Evolutionary conservation across 2,797 vertebrate genomes (phyloP), one percentile per base, ranked within the genome.

Genomic region (Pantherophis vulpinus): DNA sequence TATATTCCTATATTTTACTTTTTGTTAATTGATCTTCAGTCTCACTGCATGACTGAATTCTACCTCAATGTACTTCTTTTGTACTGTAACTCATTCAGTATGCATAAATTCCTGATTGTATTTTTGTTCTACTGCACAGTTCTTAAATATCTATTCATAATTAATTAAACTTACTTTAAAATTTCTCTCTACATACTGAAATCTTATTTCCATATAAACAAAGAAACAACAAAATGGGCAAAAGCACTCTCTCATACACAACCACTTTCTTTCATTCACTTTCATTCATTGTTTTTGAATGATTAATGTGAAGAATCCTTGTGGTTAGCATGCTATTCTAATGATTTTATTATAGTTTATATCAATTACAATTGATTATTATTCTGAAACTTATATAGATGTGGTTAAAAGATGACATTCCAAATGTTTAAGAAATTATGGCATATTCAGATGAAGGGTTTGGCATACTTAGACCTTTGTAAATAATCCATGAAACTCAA

Each of bases 261-360:
- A 42, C 37, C 70, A 79, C 37, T 79, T 79, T 79, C 16, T 37
- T 37, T 37, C 32, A 70, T 32, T 70, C 18, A 83, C 37, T 42
- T 79, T 79, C 18, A 42, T 79, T 79, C 74, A 23, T 23, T 23
- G 32, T 42, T 79, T 42, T 79, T 79, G 16, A 42, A 79, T 23
- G 79, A 94, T 87, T 1, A 10, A 92, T 3, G 3, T 7, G 29
- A 13, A 88, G 8, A 25, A 86, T 90, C 93, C 87, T 91, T 23
- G 93, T 60, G 7, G 94, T 91, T 91, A 42, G 87, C 56, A 20
- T 3, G 83, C 5, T 20, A 32, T 96, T 96, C 92, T 91, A 86
- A 18, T 89, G 87, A 9, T 29, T 66, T 91, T 2, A 8, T 94
- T 61, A 95, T 90, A 93, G 94, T 47, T 83, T 2, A 47, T 83